Evolutionary conservation across 2,113 vertebrate genomes (phyloP).

Genomic region (Corythoichthys haematopterus): DNA sequence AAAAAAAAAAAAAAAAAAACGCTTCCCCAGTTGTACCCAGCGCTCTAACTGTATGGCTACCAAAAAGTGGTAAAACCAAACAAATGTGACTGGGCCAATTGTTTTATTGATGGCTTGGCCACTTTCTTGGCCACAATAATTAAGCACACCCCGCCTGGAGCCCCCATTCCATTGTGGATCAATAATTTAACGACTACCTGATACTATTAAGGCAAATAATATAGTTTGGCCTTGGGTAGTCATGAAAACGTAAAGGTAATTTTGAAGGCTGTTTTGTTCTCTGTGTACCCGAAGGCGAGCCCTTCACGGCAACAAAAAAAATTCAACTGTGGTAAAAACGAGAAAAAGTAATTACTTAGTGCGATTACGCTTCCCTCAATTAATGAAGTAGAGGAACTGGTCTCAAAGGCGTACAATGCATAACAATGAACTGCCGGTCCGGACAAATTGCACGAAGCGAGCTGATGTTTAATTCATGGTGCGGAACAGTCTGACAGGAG

Average conservation of each 20-base stretch:
- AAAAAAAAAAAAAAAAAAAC: not conserved
- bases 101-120: not conserved
- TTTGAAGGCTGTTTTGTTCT: not conserved
- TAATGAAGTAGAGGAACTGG: slow-evolving; percentile 22
- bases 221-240: not conserved
- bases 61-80: not conserved
- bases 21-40: not conserved
- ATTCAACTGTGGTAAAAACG: not conserved
- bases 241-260: not conserved
- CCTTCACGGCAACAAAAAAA: not conserved
- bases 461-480: slow-evolving; percentile 30
- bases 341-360: slow-evolving; percentile 1
- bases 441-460: slow-evolving; percentile 28
- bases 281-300: not conserved
- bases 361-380: slow-evolving; percentile 9
- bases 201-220: not conserved
- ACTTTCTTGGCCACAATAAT: not conserved
- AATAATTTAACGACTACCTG: not conserved
- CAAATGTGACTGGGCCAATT: not conserved
- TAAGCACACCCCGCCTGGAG: not conserved
- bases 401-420: slow-evolving; percentile 19
- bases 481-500: slow-evolving; percentile 11
- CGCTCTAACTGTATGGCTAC: not conserved
- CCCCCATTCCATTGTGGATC: not conserved
- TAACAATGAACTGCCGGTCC: slow-evolving; percentile 26